phyloP scores from a whole-genome alignment of 1,140 invertebrate species.

The Varroa destructor region DNA sequence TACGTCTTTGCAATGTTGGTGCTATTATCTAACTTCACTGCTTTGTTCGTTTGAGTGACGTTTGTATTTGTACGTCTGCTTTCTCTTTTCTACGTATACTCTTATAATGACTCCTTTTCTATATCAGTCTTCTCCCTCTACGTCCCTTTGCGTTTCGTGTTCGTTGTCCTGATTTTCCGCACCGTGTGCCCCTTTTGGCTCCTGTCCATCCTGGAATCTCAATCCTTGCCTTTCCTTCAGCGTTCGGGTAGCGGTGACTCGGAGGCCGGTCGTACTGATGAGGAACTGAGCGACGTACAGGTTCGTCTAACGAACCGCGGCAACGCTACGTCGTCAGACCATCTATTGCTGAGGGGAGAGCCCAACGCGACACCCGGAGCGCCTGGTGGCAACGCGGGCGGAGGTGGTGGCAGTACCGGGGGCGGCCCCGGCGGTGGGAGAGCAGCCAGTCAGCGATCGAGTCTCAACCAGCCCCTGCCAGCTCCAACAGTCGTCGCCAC shows the following conservation, averaged over 20 bases:
- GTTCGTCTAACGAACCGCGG: constrained; percentile 13
- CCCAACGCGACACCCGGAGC: background rate
- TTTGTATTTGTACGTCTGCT: no score
- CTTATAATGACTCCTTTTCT: no score
- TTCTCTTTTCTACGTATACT: no score
- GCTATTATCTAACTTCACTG: no score
- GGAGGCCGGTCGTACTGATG: constrained; percentile 24
- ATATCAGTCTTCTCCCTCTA: no score
- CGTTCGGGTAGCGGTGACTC: constrained; percentile 27
- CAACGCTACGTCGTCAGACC: constrained; percentile 25
- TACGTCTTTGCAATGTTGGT: no score
- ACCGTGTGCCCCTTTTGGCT: no score
- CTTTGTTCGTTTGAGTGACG: no score
- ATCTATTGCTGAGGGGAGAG: background rate
- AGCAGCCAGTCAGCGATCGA: background rate
- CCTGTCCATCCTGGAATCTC: no score
- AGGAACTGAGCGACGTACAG: constrained; percentile 27
- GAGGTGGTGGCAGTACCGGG: background rate
- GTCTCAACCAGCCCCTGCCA: constrained; percentile 13
- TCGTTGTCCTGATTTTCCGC: no score
- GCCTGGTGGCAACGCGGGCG: background rate
- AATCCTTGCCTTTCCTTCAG: constrained; percentile 26
- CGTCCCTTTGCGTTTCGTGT: no score
- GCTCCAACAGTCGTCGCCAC: constrained; percentile 6
- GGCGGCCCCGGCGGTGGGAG: background rate